Evolutionary conservation across 2,113 vertebrate genomes (phyloP).

Genomic region (Neolamprologus sp.): DNA sequence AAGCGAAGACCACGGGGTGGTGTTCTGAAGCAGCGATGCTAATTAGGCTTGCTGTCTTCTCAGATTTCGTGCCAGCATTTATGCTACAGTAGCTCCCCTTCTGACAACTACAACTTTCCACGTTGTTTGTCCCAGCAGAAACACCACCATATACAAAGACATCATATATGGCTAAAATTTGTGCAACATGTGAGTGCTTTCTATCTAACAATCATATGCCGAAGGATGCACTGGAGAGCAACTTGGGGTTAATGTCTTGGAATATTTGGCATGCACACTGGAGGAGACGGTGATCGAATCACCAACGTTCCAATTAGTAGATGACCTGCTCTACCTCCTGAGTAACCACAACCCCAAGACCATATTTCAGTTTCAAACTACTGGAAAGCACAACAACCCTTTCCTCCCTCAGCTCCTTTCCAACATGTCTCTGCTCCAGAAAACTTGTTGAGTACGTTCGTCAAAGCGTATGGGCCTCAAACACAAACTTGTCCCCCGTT

Average conservation of each 20-base stretch:
- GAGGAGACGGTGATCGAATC: not conserved
- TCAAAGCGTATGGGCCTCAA: not conserved
- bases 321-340: not conserved
- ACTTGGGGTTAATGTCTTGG: not conserved
- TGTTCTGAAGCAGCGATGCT: not conserved
- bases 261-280: not conserved
- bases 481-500: not conserved
- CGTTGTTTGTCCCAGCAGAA: not conserved
- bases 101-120: not conserved
- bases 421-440: not conserved
- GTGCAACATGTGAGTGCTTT: not conserved
- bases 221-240: not conserved
- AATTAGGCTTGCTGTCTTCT: not conserved
- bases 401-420: not conserved
- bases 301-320: not conserved
- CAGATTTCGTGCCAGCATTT: not conserved
- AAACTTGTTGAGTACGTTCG: not conserved
- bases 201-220: not conserved
- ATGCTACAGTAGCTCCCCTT: not conserved
- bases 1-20: not conserved
- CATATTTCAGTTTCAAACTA: not conserved
- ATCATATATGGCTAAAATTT: not conserved
- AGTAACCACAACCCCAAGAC: not conserved
- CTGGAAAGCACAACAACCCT: not conserved
- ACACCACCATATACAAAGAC: not conserved